Evolutionary conservation across 2,113 vertebrate species (phyloP).

Genomic region (Phalacrocorax carbo): DNA sequence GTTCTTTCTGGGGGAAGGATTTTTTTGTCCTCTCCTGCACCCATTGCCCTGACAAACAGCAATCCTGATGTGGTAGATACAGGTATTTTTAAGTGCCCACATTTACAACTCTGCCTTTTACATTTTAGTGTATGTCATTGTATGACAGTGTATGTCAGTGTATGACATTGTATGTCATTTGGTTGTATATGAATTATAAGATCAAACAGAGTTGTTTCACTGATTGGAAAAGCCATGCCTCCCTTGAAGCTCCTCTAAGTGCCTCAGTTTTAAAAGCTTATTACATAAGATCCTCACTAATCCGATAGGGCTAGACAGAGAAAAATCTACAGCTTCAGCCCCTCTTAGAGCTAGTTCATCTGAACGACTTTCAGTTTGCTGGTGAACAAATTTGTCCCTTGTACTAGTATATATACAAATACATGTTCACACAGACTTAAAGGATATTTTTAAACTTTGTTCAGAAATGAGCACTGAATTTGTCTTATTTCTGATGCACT

Average conservation of each 20-base stretch:
- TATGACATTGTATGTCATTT: neutral
- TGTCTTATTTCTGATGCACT: neutral
- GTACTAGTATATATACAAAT: neutral
- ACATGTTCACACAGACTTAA: neutral
- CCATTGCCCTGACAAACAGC: neutral
- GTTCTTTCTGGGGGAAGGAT: neutral
- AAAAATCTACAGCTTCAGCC: neutral
- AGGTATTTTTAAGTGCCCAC: neutral
- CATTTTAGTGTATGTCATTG: neutral
- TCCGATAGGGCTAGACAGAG: neutral
- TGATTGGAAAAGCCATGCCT: neutral
- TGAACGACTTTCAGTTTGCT: neutral
- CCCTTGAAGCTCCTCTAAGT: neutral
- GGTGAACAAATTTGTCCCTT: neutral
- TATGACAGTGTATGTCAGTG: neutral
- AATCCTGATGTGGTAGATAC: neutral
- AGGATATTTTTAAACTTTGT: neutral
- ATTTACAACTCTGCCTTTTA: neutral
- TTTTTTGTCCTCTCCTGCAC: neutral
- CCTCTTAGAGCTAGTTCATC: neutral
- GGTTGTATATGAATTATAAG: neutral
- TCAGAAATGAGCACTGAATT: neutral
- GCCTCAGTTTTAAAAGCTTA: neutral
- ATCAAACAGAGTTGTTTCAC: neutral
- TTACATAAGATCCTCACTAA: neutral